Evolutionary conservation across 2,888 invertebrate genomes (phyloP), one percentile per base, ranked within the genome.

Genomic region (Podabrus alpinus): DNA sequence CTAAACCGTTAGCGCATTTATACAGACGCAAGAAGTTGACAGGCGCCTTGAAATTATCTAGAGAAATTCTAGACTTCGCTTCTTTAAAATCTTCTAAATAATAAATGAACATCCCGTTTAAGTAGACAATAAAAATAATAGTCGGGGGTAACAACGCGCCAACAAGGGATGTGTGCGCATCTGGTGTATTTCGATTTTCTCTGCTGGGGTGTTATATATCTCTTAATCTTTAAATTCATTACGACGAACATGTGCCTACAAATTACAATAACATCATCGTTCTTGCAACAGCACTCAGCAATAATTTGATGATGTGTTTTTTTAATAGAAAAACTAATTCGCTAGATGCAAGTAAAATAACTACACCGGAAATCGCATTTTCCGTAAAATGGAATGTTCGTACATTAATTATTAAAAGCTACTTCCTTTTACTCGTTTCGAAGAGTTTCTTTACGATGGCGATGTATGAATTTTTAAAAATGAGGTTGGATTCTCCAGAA

Each of bases 231-330:
- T 75, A 68, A n/a, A 71, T 71, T 75, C 68, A 68, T 25, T 59
- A 24, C 62, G 64, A 29, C 21, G 59, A 74, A 71, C 74, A 71
- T 71, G 71, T 68, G 71, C 71, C 29, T 75, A 72, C 74, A 72
- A 71, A 75, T 71, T 71, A 68, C 74, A 75, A 66, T 25, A 64
- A 59, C 29, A 19, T 21, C 61, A 64, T 69, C 71, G 69, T 72
- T 71, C 71, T 69, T 68, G 74, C 66, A 71, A 71, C 29, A 25
- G 25, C 59, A 66, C 71, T 75, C 69, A 71, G 17, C 68, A 75
- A 75, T 74, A 74, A 74, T 75, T 75, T 71, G 71, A 75, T 71
- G 71, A 21, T 68, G 61, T 64, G n/a, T 70, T 68, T 45, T 45
- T 45, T 45, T 45, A 45, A 45, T 45, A 45, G 45, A 45, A 45